Percentiles rank a stretch among this genome's conserved stretches.
Evolutionary conservation across 2,888 invertebrate species (phyloP).

Genomic region (Luperina nickerlii): DNA sequence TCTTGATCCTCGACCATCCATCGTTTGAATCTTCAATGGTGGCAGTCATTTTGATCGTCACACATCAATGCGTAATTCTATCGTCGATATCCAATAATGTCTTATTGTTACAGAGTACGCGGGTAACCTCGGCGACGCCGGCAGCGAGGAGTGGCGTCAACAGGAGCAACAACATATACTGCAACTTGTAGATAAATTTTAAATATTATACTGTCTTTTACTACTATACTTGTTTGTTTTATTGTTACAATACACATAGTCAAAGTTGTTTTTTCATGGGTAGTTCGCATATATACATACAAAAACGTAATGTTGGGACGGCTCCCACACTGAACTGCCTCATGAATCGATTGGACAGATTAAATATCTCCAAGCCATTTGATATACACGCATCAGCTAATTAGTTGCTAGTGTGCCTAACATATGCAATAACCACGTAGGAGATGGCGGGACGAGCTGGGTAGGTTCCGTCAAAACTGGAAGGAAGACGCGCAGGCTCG

Average conservation of each 20-base stretch:
- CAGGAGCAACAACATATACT: slow-evolving; percentile 97
- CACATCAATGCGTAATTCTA: background rate
- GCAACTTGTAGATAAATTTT: slow-evolving; percentile 98
- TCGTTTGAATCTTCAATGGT: background rate
- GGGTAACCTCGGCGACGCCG: slow-evolving; percentile 97
- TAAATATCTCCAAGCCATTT: background rate
- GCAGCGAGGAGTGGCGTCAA: slow-evolving; percentile 95
- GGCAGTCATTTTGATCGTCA: background rate
- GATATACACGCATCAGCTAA: background rate
- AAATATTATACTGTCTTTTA: slow-evolving; percentile 65
- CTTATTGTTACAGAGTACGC: slow-evolving; percentile 95
- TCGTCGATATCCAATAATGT: background rate
- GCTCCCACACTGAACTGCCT: background rate
- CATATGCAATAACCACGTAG: background rate
- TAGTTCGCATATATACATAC: background rate
- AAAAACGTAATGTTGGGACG: background rate
- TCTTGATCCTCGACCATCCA: background rate
- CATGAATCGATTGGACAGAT: background rate
- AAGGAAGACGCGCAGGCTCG: too few species aligned
- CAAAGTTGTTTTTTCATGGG: too few species aligned
- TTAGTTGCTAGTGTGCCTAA: background rate
- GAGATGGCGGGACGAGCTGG: too few species aligned
- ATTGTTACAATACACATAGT: slow-evolving; percentile 1
- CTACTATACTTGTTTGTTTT: slow-evolving; percentile 12
- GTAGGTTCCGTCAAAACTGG: too few species aligned